These are phyloP conservation scores for Pseudolaguvia tuberculata DNA, from an alignment of 2,113 vertebrate species.

Conservation along the genomic window DNA sequence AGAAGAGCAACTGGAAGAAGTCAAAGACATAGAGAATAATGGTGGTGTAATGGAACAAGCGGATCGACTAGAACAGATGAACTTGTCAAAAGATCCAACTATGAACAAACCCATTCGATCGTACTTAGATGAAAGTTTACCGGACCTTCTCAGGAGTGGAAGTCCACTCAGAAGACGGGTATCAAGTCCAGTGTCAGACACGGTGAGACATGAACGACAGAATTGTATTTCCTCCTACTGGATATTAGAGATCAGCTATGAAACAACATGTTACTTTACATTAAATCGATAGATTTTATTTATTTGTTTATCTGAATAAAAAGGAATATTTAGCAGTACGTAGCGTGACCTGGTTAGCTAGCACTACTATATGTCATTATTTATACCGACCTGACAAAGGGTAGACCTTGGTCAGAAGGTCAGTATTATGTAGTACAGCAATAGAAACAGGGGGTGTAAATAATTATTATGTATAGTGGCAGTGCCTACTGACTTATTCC, in stretches of 20 bases:
- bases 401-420: too few relatives aligned
- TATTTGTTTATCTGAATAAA: neutral
- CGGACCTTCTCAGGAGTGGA: slow-evolving; percentile 66
- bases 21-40: slow-evolving; percentile 39
- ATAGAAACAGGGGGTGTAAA: too few relatives aligned
- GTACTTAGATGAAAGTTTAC: slow-evolving; percentile 56
- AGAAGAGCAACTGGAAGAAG: slow-evolving; percentile 36
- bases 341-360: neutral
- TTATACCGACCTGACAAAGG: neutral
- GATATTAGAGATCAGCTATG: neutral
- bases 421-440: too few relatives aligned
- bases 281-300: neutral
- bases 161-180: slow-evolving; percentile 61
- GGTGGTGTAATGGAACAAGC: slow-evolving; percentile 22
- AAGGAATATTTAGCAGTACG: too few relatives aligned
- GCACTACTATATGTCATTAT: neutral
- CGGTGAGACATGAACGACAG: slow-evolving; percentile 48
- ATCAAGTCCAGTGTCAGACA: slow-evolving; percentile 66
- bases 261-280: neutral
- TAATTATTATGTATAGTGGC: too few relatives aligned
- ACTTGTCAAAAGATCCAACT: slow-evolving; percentile 5
- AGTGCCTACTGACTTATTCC: too few relatives aligned
- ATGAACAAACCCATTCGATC: slow-evolving; percentile 25
- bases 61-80: neutral
- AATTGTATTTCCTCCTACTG: neutral